Percentiles rank a stretch among this genome's conserved stretches.
Evolutionary conservation across 2,888 invertebrate genomes (phyloP).

Genomic region (Lasioglossum malachurum): DNA sequence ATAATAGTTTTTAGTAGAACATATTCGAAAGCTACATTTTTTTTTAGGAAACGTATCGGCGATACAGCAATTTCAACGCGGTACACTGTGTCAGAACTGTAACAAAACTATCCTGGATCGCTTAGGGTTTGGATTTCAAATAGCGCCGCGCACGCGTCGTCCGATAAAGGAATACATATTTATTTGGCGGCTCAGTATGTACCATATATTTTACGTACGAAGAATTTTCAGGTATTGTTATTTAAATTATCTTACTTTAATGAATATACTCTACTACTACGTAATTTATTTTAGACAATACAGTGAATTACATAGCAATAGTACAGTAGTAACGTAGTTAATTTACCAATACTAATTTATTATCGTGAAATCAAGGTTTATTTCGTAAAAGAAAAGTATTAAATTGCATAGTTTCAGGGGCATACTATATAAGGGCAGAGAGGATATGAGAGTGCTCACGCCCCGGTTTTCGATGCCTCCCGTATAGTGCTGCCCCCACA

Average conservation of each 20-base stretch:
- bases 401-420: background rate
- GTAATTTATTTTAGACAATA: background rate
- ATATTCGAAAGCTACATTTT: background rate
- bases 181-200: background rate
- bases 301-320: background rate
- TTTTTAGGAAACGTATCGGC: background rate
- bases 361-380: background rate
- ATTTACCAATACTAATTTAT: background rate
- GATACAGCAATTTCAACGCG: background rate
- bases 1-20: background rate
- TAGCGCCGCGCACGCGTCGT: constrained; percentile 21
- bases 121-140: constrained; percentile 38
- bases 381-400: background rate
- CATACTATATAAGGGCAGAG: too few relatives aligned
- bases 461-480: too few relatives aligned
- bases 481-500: too few relatives aligned
- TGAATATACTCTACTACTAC: background rate
- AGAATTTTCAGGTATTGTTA: background rate
- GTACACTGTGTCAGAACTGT: constrained; percentile 24
- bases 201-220: background rate
- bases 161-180: background rate
- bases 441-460: too few relatives aligned
- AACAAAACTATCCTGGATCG: constrained; percentile 20
- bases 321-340: background rate
- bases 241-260: background rate